These are phyloP conservation scores for Actinemys pallida DNA, from an alignment of 2,113 vertebrate genomes.

Conservation along the genomic window DNA sequence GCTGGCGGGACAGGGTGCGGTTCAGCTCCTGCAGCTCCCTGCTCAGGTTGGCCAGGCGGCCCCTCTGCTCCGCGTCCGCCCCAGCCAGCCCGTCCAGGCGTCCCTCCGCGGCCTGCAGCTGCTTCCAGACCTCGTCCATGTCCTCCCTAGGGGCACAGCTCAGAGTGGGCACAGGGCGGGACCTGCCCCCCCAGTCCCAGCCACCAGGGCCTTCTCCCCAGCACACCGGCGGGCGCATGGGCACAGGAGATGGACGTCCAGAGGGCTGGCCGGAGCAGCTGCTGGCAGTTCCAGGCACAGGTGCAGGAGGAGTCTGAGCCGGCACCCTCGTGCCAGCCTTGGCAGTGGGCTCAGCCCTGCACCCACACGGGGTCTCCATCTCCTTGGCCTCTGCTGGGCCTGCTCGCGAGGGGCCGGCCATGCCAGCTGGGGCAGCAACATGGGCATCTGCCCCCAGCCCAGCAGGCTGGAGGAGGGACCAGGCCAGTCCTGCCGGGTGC, in stretches of 20 bases:
- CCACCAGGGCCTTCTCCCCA: background rate
- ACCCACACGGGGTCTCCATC: background rate
- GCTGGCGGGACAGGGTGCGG: conserved; percentile 67
- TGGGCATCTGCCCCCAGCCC: background rate
- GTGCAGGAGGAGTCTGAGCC: background rate
- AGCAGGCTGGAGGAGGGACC: background rate
- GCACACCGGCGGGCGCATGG: background rate
- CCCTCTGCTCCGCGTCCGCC: conserved; percentile 55
- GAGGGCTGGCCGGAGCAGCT: background rate
- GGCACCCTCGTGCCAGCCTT: background rate
- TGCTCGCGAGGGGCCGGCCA: background rate
- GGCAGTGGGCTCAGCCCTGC: background rate
- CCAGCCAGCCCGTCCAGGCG: conserved; percentile 38
- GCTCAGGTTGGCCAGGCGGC: background rate
- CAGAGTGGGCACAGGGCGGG: fast-evolving
- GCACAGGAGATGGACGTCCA: background rate
- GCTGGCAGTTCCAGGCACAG: background rate
- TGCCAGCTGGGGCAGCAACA: background rate
- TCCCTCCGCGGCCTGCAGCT: conserved; percentile 39
- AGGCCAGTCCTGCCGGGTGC: background rate
- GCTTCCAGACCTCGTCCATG: conserved; percentile 34
- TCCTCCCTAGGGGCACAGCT: conserved; percentile 6
- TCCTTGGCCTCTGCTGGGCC: background rate
- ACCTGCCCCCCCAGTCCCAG: fast-evolving
- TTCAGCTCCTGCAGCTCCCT: conserved; percentile 76